These are phyloP conservation scores for Linnaemya vulpina DNA, from an alignment of 2,888 invertebrate species.

Conservation along the genomic window DNA sequence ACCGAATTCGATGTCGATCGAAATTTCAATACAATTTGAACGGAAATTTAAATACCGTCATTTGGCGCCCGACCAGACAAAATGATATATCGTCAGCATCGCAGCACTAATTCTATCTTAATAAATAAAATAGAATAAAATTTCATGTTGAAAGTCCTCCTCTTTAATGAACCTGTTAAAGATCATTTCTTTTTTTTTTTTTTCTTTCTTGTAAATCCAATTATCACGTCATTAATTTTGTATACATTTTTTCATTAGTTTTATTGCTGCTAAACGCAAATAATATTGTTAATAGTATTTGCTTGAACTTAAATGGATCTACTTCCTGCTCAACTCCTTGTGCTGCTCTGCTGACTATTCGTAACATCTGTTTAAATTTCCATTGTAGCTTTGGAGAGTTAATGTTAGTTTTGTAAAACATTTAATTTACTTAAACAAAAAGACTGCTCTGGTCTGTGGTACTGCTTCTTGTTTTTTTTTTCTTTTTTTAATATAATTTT, in stretches of 20 bases:
- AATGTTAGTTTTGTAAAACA: slow-evolving; percentile 55
- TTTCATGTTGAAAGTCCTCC: too few relatives aligned
- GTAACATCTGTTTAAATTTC: slow-evolving; percentile 37
- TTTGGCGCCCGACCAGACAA: too few relatives aligned
- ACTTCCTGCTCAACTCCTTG: slow-evolving; percentile 1
- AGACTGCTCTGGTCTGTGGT: neutral
- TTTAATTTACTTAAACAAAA: slow-evolving; percentile 59
- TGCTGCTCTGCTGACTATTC: neutral
- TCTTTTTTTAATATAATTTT: slow-evolving; percentile 19
- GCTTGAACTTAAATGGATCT: slow-evolving; percentile 2
- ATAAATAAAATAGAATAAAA: too few relatives aligned
- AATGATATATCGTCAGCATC: too few relatives aligned
- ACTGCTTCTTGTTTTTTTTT: too few relatives aligned
- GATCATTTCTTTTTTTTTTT: too few relatives aligned
- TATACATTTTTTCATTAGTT: neutral
- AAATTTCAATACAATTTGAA: too few relatives aligned
- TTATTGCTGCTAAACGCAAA: neutral
- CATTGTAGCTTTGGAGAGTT: slow-evolving; percentile 44
- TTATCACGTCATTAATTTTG: slow-evolving; percentile 15
- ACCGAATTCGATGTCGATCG: too few relatives aligned
- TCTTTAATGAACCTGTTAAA: too few relatives aligned
- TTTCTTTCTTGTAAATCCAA: neutral
- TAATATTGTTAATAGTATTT: neutral
- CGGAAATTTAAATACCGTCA: too few relatives aligned
- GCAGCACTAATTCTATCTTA: too few relatives aligned